A percentile compares a stretch with the other conserved stretches of the same genome.
These are phyloP conservation scores for Leptoclinus maculatus DNA, from an alignment of 2,797 vertebrate species.

Conservation along the genomic window DNA sequence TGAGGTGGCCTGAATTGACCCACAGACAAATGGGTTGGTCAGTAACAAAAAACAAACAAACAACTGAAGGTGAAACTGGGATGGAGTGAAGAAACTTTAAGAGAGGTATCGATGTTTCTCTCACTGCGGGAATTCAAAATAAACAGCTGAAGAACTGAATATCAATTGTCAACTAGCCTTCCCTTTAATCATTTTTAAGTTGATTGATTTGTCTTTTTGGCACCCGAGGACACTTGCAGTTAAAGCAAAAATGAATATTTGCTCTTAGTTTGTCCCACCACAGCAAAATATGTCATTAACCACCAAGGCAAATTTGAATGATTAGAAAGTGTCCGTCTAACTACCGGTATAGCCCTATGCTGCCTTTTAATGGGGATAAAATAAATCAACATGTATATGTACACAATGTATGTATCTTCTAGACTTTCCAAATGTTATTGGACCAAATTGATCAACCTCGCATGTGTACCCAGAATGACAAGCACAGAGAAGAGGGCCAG, in stretches of 20 bases:
- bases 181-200: neutral
- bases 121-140: neutral
- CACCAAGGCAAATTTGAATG: neutral
- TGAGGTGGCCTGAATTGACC: neutral
- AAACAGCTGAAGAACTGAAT: constrained; percentile 3
- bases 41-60: neutral
- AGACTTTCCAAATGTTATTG: neutral
- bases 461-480: too few species aligned
- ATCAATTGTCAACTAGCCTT: neutral
- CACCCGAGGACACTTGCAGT: neutral
- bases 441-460: neutral
- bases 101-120: neutral
- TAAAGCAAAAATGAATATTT: neutral
- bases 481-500: too few species aligned
- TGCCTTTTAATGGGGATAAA: too few species aligned
- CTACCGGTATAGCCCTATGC: too few species aligned
- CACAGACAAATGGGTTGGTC: neutral
- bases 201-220: neutral
- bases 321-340: neutral
- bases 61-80: neutral
- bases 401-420: too few species aligned
- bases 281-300: neutral
- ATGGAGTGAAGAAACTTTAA: neutral
- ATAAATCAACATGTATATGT: neutral
- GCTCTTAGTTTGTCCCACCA: neutral